These are phyloP conservation scores for Coreoperca whiteheadi DNA, from an alignment of 2,113 vertebrate species.

Conservation along the genomic window DNA sequence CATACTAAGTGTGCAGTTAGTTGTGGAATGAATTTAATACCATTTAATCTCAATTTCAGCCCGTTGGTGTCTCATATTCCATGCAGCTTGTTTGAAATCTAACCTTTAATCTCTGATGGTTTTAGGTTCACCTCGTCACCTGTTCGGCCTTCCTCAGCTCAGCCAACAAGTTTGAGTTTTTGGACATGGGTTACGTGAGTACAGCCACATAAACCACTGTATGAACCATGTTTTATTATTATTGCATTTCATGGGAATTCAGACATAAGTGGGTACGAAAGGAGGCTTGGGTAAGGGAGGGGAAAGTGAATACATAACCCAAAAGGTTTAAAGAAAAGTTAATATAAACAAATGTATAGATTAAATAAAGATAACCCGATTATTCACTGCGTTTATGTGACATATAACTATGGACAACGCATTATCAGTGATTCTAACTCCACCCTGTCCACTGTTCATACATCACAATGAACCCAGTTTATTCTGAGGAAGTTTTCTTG, in stretches of 20 bases:
- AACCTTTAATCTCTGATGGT: slow-evolving; percentile 17
- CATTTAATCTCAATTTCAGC: neutral
- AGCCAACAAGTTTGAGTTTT: slow-evolving; percentile 93
- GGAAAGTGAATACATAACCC: too few relatives aligned
- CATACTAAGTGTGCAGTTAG: neutral
- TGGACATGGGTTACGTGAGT: slow-evolving; percentile 96
- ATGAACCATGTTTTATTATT: neutral
- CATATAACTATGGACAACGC: neutral
- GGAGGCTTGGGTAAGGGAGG: neutral
- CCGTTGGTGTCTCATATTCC: neutral
- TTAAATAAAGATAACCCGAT: neutral
- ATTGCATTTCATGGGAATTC: neutral
- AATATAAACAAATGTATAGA: too few relatives aligned
- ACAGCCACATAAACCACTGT: neutral
- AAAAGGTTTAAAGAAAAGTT: neutral
- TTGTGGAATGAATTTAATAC: neutral
- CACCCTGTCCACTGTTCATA: too few relatives aligned
- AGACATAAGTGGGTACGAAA: neutral
- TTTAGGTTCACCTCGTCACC: slow-evolving; percentile 91
- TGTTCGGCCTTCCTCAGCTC: slow-evolving; percentile 93
- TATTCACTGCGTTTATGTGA: neutral
- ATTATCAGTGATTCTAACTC: neutral
- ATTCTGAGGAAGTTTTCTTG: slow-evolving; percentile 9
- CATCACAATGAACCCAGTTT: neutral
- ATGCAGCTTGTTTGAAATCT: slow-evolving; percentile 9